phyloP scores from a whole-genome alignment of 2,888 invertebrate species.

The Polydrusus cervinus region DNA sequence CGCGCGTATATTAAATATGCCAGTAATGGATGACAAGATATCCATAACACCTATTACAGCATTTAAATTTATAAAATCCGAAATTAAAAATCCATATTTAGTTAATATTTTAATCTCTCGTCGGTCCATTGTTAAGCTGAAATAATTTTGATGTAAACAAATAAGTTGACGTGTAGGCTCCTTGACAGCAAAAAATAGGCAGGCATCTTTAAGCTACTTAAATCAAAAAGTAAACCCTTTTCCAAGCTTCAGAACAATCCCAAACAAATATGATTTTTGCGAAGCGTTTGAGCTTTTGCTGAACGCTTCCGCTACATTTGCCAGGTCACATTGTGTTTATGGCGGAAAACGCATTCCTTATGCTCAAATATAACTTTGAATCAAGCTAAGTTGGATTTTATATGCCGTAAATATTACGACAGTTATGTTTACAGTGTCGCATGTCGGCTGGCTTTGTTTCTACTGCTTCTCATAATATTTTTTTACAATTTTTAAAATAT shows the following conservation, averaged over 20 bases:
- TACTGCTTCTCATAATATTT: background rate
- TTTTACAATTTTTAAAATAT: conserved; percentile 1
- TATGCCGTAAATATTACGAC: conserved; percentile 40
- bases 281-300: conserved; percentile 49
- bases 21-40: too few relatives aligned
- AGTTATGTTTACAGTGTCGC: conserved; percentile 31
- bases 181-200: background rate
- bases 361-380: conserved; percentile 39
- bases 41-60: too few relatives aligned
- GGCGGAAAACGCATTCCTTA: conserved; percentile 52
- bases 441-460: background rate
- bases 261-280: conserved; percentile 55
- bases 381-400: conserved; percentile 44
- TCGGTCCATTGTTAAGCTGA: too few relatives aligned
- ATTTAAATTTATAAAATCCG: too few relatives aligned
- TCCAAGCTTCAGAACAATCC: conserved; percentile 14
- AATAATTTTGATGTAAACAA: background rate
- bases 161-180: background rate
- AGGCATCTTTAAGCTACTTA: conserved; percentile 4
- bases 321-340: conserved; percentile 58
- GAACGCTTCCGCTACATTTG: conserved; percentile 59
- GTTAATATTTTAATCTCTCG: too few relatives aligned
- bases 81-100: too few relatives aligned
- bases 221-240: conserved; percentile 17
- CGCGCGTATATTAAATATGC: too few relatives aligned